A percentile compares a stretch with the other conserved stretches of the same genome.
Conservation (phyloP, 2,797 vertebrate genomes). For the Atherinosoma microstoma region DNA sequence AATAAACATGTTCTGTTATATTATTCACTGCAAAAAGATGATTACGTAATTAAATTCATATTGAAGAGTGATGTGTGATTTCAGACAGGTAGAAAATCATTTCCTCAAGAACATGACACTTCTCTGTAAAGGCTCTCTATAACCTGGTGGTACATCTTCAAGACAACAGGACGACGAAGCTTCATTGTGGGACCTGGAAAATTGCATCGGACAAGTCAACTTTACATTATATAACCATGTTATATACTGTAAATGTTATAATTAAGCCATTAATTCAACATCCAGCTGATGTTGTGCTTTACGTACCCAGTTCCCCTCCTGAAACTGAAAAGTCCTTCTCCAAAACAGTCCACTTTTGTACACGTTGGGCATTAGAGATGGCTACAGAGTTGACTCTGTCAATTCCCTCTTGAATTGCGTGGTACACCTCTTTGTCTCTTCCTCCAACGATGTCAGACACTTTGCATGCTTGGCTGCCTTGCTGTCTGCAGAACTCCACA, state of each 20-base stretch:
- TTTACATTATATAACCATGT: neutral
- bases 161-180: constrained; percentile 82
- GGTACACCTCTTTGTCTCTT: constrained; percentile 80
- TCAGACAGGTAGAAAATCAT: neutral
- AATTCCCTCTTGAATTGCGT: constrained; percentile 87
- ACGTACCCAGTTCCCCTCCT: constrained; percentile 90
- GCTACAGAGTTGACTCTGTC: constrained; percentile 83
- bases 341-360: constrained; percentile 89
- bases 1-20: neutral
- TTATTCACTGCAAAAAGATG: constrained; percentile 1
- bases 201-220: neutral
- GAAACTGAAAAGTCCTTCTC: constrained; percentile 88
- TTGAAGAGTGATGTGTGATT: neutral
- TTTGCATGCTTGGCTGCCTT: constrained; percentile 85
- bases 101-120: neutral
- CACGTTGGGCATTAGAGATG: constrained; percentile 84
- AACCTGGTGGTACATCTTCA: constrained; percentile 85
- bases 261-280: neutral
- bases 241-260: neutral
- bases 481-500: constrained; percentile 84
- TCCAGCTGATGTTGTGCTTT: neutral
- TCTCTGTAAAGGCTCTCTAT: constrained; percentile 85
- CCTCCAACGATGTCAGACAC: constrained; percentile 84
- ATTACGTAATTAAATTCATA: neutral
- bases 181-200: constrained; percentile 91